Evolutionary conservation across 1,140 invertebrate species (phyloP).

Genomic region (Zaprionus nigranus): DNA sequence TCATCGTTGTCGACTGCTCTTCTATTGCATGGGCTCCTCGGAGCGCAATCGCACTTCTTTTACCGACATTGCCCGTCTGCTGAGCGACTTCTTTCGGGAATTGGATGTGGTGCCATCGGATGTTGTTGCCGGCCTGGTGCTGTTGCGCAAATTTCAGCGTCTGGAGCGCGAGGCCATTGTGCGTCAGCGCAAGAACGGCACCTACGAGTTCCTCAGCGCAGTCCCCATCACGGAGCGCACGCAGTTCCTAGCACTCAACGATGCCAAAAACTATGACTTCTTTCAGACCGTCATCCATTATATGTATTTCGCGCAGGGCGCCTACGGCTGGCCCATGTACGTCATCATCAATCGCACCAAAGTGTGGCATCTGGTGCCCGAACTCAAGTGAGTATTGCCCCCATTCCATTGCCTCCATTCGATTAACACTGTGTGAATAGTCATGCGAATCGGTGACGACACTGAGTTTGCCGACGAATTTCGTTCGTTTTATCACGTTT

Average conservation of each 20-base stretch:
- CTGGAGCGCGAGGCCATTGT: constrained; percentile 91
- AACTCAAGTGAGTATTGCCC: constrained; percentile 86
- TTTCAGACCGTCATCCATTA: constrained; percentile 93
- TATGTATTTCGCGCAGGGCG: constrained; percentile 94
- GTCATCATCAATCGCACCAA: constrained; percentile 91
- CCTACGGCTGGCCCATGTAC: constrained; percentile 96
- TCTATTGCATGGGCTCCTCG: constrained; percentile 93
- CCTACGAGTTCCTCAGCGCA: constrained; percentile 95
- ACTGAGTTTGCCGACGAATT: neutral
- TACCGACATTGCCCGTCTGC: constrained; percentile 92
- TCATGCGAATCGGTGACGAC: neutral
- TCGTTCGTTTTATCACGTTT: neutral
- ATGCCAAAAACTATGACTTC: constrained; percentile 90
- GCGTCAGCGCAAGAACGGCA: constrained; percentile 92
- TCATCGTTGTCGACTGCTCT: constrained; percentile 92
- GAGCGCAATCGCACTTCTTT: constrained; percentile 94
- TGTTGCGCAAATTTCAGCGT: constrained; percentile 93
- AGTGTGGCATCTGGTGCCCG: constrained; percentile 90
- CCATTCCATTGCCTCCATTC: neutral
- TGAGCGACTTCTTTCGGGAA: constrained; percentile 96
- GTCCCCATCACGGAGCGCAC: constrained; percentile 93
- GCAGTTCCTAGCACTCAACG: constrained; percentile 93
- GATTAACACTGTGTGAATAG: neutral
- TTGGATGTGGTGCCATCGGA: constrained; percentile 96
- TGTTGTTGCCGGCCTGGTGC: constrained; percentile 93